These are phyloP conservation scores for Cephus runcator DNA, from an alignment of 2,888 invertebrate species.

Conservation along the genomic window DNA sequence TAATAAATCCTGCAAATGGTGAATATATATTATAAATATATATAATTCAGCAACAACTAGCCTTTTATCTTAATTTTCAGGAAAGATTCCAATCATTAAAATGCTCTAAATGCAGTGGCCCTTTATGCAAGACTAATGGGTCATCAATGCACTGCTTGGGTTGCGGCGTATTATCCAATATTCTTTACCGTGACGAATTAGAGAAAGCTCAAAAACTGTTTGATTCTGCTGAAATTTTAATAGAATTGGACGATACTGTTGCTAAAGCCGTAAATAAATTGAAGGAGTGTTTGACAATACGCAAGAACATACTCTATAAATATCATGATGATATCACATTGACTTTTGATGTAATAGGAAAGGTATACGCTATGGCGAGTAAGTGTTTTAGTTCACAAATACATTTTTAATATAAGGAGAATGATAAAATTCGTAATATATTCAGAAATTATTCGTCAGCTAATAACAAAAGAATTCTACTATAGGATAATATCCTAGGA, in stretches of 20 bases:
- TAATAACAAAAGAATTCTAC: too few species aligned
- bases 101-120: constrained; percentile 63
- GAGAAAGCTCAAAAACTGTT: constrained; percentile 54
- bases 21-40: not conserved
- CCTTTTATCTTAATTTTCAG: constrained; percentile 38
- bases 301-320: constrained; percentile 66
- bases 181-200: constrained; percentile 48
- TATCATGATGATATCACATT: constrained; percentile 67
- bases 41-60: not conserved
- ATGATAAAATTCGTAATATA: not conserved
- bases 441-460: not conserved
- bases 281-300: constrained; percentile 64
- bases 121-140: constrained; percentile 36
- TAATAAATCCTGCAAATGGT: not conserved
- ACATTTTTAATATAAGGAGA: not conserved
- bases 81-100: constrained; percentile 62
- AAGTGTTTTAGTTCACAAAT: constrained; percentile 27
- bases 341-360: constrained; percentile 67
- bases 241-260: constrained; percentile 33
- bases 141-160: constrained; percentile 51
- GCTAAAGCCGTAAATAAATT: constrained; percentile 64
- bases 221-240: constrained; percentile 33
- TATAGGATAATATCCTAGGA: too few species aligned
- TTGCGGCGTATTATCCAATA: constrained; percentile 45
- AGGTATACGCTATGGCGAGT: constrained; percentile 68